Percentiles rank a stretch among this genome's conserved stretches.
Evolutionary conservation across 2,113 vertebrate species (phyloP).

Genomic region (Dryoscopus gambensis): DNA sequence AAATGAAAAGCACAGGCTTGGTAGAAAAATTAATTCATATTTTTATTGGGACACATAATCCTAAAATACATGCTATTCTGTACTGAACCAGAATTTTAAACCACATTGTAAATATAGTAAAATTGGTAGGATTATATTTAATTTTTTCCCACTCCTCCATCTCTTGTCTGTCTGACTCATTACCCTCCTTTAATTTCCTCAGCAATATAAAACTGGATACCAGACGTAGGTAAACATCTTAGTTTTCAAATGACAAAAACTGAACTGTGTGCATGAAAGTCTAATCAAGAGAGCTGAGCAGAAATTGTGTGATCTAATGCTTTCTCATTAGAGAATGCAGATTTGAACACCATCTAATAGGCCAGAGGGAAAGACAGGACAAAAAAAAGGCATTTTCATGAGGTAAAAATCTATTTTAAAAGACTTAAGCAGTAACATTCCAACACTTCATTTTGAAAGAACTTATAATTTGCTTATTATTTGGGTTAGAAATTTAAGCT

Average conservation of each 20-base stretch:
- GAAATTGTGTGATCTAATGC: neutral
- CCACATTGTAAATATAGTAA: neutral
- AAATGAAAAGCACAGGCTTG: neutral
- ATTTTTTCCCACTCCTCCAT: neutral
- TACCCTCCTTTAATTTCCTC: neutral
- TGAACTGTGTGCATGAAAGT: neutral
- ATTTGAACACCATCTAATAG: neutral
- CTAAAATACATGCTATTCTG: neutral
- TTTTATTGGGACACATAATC: neutral
- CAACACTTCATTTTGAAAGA: neutral
- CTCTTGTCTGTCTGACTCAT: neutral
- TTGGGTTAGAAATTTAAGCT: neutral
- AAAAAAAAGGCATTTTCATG: neutral
- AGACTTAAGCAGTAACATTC: accelerated
- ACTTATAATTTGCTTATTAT: neutral
- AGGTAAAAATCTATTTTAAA: neutral
- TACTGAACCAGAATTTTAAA: neutral
- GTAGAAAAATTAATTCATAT: neutral
- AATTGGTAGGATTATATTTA: neutral
- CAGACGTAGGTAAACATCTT: neutral
- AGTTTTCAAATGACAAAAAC: neutral
- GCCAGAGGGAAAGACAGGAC: neutral
- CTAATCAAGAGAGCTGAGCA: neutral
- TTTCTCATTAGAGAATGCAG: neutral
- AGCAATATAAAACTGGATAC: neutral